Evolutionary conservation across 2,113 vertebrate genomes (phyloP), one percentile per base, ranked within the genome.

Genomic region (Psittacula cyanocephala): DNA sequence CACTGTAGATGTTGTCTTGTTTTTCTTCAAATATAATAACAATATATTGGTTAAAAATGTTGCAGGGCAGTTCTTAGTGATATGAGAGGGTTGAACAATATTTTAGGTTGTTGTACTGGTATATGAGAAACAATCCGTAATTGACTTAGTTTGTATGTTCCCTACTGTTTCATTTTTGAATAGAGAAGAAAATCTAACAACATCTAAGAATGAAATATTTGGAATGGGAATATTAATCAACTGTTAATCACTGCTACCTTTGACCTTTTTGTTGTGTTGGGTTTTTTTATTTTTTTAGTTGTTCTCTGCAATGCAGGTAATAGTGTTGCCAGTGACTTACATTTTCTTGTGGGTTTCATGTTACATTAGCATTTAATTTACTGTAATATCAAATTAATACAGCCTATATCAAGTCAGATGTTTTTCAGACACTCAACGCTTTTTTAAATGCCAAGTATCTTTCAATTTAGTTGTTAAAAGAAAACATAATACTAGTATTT

Each of bases 401-500:
- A 86, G 62, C 9, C 18, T 72, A 6, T 81, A 43, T 74, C 52
- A 60, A 89, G 52, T 84, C 37, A 57, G 55, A 41, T 68, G 76
- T 96, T 43, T 91, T 85, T 35, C 47, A 86, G 89, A 95, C 47
- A 76, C 95, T 95, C 91, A 86, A 65, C 81, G 92, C 78, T 97
- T 97, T 93, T 97, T 81, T 83, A 67, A 91, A 91, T 95, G 76
- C 43, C 50, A 88, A 91, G 29, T 65, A 76, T 77, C 27, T 95
- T 95, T 76, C 70, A 62, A 15, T 79, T 50, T 79, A 89, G 41
- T 90, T 92, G 76, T 71, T 63, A 95, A 81, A 80, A 92, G 29
- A 77, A 55, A 89, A 29, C 39, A 13, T 77, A 77, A 43, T 4
- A 1, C 10, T 87, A 7, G 52, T 91, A 2, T 74, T 89, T 70